Evolutionary conservation across 2,888 invertebrate genomes (phyloP), one percentile per base, ranked within the genome.

Genomic region (Stenolophus ochropezus): DNA sequence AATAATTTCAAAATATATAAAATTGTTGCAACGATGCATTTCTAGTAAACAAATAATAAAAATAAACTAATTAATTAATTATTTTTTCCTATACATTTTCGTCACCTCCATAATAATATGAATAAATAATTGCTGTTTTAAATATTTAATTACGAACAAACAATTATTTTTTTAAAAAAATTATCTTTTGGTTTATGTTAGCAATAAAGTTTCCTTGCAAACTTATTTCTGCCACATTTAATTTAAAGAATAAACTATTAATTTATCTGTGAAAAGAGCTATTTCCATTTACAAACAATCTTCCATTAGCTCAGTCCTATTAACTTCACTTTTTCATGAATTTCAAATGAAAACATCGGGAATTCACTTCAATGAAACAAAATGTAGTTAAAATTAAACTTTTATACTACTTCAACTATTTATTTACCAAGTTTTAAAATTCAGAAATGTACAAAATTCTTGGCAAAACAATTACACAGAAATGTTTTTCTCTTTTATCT

Each of bases 391-490:
- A 33, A 33, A 33, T 33, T 33, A 33, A 33, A 33, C 33, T 33
- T 33, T 33, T 33, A 33, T 8, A 33, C 3, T 33, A 2, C 33
- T 33, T 27, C 8, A 33, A 33, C 8, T 33, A 33, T 33, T 33
- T 33, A 33, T 33, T 8, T 33, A 33, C 33, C 33, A 33, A 33
- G 3, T 33, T 33, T 33, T 1, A 33, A 6, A 53, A 18, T 49
- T 53, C 0, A 53, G 8, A 1, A 58, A 4, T 8, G 58, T 11
- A 58, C 65, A 65, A 65, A 27, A 65, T 65, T 65, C 65, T 65
- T 65, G 27, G n/a, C 18, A 18, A 65, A 27, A 65, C 16, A 65
- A 65, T 65, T 65, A 33, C 2, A 33, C 2, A 27, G 27, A 25
- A 65, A 33, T 33, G 65, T 65, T 33, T 33, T 3, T 33, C 8